These are phyloP conservation scores for Phymanthus crucifer DNA, from an alignment of 92 coral and sea anemone genomes.

Conservation along the genomic window DNA sequence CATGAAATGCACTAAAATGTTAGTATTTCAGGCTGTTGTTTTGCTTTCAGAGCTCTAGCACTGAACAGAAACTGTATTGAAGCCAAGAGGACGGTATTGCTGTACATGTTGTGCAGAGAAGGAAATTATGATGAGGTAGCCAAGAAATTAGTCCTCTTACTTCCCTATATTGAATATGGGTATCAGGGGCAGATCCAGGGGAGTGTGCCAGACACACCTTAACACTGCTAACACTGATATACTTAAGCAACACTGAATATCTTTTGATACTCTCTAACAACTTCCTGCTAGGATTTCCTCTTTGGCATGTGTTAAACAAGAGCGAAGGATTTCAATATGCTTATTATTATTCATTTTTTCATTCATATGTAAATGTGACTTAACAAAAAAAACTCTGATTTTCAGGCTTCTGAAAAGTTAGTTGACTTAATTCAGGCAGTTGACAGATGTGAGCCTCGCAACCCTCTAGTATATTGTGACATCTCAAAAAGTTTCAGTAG, in stretches of 20 bases:
- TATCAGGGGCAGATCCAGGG: not conserved
- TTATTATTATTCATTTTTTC: no score
- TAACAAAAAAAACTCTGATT: not conserved
- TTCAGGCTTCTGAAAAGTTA: conserved; percentile 82
- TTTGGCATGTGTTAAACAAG: no score
- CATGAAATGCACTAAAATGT: no score
- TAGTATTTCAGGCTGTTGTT: not conserved
- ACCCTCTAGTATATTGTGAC: conserved; percentile 79
- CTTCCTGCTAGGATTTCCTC: no score
- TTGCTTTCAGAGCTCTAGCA: conserved; percentile 68
- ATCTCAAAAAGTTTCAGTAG: conserved; percentile 86
- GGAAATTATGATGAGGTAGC: conserved; percentile 86
- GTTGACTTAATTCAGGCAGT: conserved; percentile 89
- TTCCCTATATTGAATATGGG: not conserved
- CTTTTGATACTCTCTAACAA: no score
- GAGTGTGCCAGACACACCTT: no score
- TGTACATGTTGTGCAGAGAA: conserved; percentile 84
- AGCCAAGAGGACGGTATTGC: conserved; percentile 83
- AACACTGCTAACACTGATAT: no score
- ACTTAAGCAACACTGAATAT: no score
- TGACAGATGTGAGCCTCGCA: conserved; percentile 94
- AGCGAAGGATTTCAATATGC: no score
- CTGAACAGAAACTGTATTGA: conserved; percentile 92
- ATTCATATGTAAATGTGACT: no score
- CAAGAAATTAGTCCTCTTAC: not conserved